Evolutionary conservation across 2,113 vertebrate genomes (phyloP).

Genomic region (Galbula dea): DNA sequence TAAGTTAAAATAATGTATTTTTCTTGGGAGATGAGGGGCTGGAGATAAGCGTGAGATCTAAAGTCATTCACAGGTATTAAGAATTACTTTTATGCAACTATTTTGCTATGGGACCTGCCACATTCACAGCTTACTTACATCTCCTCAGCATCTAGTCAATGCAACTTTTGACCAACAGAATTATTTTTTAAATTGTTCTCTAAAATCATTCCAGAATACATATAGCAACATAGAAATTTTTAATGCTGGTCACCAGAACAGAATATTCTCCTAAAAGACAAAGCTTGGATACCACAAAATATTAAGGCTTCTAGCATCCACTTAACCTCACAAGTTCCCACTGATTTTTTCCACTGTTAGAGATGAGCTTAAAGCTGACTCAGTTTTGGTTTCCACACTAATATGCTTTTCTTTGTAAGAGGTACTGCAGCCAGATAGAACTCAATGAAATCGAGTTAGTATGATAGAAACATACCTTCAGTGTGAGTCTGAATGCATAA

Average conservation of each 20-base stretch:
- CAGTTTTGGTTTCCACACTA: neutral
- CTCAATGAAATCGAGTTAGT: neutral
- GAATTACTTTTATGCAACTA: neutral
- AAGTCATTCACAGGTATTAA: neutral
- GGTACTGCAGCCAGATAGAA: neutral
- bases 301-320: neutral
- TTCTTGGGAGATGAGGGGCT: no score
- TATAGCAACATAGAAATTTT: neutral
- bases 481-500: neutral
- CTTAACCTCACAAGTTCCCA: neutral
- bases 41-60: neutral
- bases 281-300: neutral
- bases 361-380: neutral
- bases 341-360: neutral
- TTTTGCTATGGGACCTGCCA: neutral
- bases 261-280: neutral
- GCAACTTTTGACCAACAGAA: neutral
- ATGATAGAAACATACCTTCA: neutral
- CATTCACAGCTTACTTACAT: neutral
- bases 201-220: neutral
- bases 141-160: neutral
- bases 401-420: neutral
- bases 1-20: neutral
- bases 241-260: neutral
- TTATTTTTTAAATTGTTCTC: neutral